Percentiles rank a stretch among this genome's conserved stretches.
These are phyloP conservation scores for Sparus aurata DNA, from an alignment of 2,797 vertebrate species.

Conservation along the genomic window DNA sequence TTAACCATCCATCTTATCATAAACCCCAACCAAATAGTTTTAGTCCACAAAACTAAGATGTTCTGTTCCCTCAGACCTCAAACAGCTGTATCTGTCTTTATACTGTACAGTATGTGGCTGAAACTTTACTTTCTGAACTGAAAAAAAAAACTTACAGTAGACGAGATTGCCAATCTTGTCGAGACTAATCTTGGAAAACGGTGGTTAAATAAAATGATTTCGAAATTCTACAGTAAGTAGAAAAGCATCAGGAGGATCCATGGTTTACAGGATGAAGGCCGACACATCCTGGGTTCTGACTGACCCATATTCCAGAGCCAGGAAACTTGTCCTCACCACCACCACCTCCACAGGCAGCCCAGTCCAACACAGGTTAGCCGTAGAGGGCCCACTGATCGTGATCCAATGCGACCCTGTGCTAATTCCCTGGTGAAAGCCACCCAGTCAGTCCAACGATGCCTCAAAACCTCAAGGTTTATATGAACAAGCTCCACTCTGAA, in stretches of 20 bases:
- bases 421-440: constrained; percentile 82
- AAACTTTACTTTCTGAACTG: constrained; percentile 6
- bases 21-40: too few species aligned
- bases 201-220: constrained; percentile 49
- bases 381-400: constrained; percentile 65
- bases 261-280: constrained; percentile 80
- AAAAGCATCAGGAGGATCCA: constrained; percentile 48
- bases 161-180: constrained; percentile 31
- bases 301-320: constrained; percentile 88
- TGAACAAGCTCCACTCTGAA: constrained; percentile 82
- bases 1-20: too few species aligned
- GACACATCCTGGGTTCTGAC: constrained; percentile 81
- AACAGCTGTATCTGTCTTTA: constrained; percentile 8
- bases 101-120: constrained; percentile 1
- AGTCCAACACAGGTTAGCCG: constrained; percentile 90
- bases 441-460: constrained; percentile 77
- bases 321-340: constrained; percentile 90
- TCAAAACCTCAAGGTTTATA: constrained; percentile 86
- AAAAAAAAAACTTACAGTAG: constrained; percentile 1
- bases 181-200: constrained; percentile 55
- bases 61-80: not conserved
- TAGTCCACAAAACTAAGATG: too few species aligned
- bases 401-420: constrained; percentile 74
- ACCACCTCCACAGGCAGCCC: constrained; percentile 71
- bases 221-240: constrained; percentile 36